phyloP scores from a whole-genome alignment of 2,888 invertebrate genomes.

The Aphidoletes aphidimyza region DNA sequence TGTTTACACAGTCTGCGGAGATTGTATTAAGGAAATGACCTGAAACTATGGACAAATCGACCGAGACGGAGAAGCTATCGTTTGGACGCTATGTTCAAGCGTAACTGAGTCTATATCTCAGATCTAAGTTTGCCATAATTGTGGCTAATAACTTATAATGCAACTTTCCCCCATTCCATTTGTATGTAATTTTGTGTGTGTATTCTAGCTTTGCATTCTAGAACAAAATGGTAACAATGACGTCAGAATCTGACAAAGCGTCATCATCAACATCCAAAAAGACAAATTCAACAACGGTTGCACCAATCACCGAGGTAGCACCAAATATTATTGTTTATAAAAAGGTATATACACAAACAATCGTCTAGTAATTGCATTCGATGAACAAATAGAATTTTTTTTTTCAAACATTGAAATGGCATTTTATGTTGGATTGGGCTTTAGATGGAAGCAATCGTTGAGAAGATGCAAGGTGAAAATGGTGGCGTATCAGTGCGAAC shows the following conservation, averaged over 20 bases:
- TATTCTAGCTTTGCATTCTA: neutral
- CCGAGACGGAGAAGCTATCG: no score
- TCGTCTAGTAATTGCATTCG: neutral
- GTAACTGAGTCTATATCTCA: no score
- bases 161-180: no score
- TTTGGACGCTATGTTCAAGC: no score
- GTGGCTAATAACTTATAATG: no score
- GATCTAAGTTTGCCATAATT: no score
- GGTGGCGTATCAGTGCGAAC: constrained; percentile 95
- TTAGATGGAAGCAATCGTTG: constrained; percentile 95
- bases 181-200: neutral
- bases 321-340: constrained; percentile 90
- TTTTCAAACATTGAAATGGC: no score
- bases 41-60: no score
- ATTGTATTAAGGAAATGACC: no score
- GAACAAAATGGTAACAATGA: constrained; percentile 66
- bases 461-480: constrained; percentile 94
- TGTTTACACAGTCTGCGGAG: no score
- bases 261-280: constrained; percentile 55
- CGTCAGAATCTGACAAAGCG: constrained; percentile 65
- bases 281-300: constrained; percentile 57
- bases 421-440: no score
- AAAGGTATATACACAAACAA: constrained; percentile 71
- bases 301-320: constrained; percentile 73
- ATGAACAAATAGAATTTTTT: neutral